Percentiles rank a stretch among this genome's conserved stretches.
Conservation (phyloP, 2,113 vertebrate species). For the Catharus minimus region DNA sequence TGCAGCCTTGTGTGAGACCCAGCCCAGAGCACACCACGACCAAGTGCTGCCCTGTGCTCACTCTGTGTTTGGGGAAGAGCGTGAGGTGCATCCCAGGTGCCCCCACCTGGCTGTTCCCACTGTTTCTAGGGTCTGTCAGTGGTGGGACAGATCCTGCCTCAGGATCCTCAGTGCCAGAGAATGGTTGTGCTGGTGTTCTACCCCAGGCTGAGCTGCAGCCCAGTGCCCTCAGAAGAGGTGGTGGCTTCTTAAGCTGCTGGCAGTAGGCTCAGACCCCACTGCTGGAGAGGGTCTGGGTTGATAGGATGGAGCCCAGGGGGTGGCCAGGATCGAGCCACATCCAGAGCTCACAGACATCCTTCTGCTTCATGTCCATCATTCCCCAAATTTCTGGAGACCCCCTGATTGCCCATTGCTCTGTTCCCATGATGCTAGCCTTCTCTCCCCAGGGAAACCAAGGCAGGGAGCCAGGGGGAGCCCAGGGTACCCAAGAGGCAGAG, state of each 20-base stretch:
- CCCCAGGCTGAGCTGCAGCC: background rate
- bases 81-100: background rate
- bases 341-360: fast-evolving
- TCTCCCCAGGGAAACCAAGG: background rate
- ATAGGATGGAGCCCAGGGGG: background rate
- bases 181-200: background rate
- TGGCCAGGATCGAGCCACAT: background rate
- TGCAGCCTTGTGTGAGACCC: background rate
- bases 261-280: background rate
- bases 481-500: background rate
- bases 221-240: fast-evolving
- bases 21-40: fast-evolving
- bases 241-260: background rate
- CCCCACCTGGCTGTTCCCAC: background rate
- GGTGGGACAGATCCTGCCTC: fast-evolving
- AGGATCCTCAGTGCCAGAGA: background rate
- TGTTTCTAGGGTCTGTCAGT: background rate
- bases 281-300: fast-evolving
- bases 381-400: background rate
- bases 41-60: fast-evolving
- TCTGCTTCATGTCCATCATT: background rate
- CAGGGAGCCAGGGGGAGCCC: background rate
- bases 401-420: fast-evolving
- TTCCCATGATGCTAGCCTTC: background rate
- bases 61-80: background rate